Base-by-base conservation (phyloP, 2,888 invertebrate species). In the Itoplectis maculator region DNA sequence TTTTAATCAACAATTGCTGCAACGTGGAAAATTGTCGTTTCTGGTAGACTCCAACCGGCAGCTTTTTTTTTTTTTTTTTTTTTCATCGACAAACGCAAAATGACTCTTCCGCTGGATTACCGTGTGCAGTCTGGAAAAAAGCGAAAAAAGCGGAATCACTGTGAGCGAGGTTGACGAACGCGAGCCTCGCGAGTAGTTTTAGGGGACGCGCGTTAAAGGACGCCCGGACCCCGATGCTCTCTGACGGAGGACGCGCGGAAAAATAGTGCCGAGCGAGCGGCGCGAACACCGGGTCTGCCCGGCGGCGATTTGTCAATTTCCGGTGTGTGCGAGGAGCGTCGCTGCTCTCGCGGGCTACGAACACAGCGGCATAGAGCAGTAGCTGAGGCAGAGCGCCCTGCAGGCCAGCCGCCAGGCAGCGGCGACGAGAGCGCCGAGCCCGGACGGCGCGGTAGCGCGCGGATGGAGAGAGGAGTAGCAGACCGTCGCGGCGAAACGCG, bases 281-380 rank as follows among this genome's bases (percentile, higher is more conserved):
- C 75, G 59, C 76, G 66, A 13, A 61, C 20, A 40, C 4, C 15
- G 54, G 69, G 42, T 79, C 59, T 75, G 81, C 81, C 84, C 81
- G 81, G 70, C 84, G 86, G 84, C 85, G 86, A 87, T 87, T 88
- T 87, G 87, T 87, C 86, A 86, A 87, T 87, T 87, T 87, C 87
- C 86, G 87, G 86, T 85, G 84, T 77, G 35, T 79, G 82, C 75
- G 82, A 78, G 72, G 29, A 2, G 29, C 5, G 2, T 2, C 29
- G 29, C 29, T 29, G 29, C 51, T 37, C 37, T 37, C 37, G 35
- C 35, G 61, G 61, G n/a, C n/a, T 61, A 61, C 37, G 61, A 40
- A 61, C 61, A 40, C 61, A 35, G 76, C 79, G 73, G 79, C 77
- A 74, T n/a, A n/a, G n/a, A n/a, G n/a, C n/a, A n/a, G n/a, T n/a